Conservation (phyloP, 37 sponge, comb jelly and placozoan species). For the Ephydatia muelleri region DNA sequence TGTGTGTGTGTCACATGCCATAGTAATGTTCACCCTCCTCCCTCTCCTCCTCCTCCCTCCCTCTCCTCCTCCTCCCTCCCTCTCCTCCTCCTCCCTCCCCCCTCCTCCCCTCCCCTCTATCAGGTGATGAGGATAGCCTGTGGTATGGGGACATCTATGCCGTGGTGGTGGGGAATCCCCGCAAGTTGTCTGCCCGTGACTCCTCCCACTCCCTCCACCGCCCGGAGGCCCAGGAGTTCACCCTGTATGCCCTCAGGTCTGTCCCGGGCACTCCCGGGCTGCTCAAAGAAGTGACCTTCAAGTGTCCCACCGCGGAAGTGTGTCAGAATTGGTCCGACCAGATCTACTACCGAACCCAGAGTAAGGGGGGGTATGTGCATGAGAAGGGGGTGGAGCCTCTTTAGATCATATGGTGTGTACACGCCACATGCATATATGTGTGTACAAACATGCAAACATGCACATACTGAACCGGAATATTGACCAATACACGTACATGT, state of each 20-base stretch:
- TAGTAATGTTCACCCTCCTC: not conserved
- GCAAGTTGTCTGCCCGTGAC: not conserved
- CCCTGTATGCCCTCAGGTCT: slow-evolving; percentile 52
- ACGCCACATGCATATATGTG: too few species aligned
- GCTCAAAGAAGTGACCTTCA: slow-evolving; percentile 36
- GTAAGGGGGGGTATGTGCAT: slow-evolving; percentile 26
- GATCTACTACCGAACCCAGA: slow-evolving; percentile 53
- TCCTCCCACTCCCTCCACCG: slow-evolving; percentile 14
- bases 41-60: slow-evolving; percentile 20
- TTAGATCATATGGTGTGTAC: too few species aligned
- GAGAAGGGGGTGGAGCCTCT: too few species aligned
- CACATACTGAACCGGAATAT: too few species aligned
- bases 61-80: slow-evolving; percentile 7
- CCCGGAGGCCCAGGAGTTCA: slow-evolving; percentile 15
- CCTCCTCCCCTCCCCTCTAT: not conserved
- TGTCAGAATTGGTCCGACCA: slow-evolving; percentile 58
- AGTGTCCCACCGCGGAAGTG: slow-evolving; percentile 14
- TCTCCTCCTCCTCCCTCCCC: slow-evolving; percentile 9
- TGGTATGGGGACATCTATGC: slow-evolving; percentile 40
- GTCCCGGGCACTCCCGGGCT: slow-evolving; percentile 33
- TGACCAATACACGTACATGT: slow-evolving; percentile 6
- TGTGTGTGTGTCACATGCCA: too few species aligned
- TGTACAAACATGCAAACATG: too few species aligned
- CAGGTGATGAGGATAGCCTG: not conserved
- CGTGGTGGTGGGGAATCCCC: slow-evolving; percentile 12